A percentile compares a stretch with the other conserved stretches of the same genome.
phyloP scores from a whole-genome alignment of 2,888 invertebrate species.

The Anaspis maculata region DNA sequence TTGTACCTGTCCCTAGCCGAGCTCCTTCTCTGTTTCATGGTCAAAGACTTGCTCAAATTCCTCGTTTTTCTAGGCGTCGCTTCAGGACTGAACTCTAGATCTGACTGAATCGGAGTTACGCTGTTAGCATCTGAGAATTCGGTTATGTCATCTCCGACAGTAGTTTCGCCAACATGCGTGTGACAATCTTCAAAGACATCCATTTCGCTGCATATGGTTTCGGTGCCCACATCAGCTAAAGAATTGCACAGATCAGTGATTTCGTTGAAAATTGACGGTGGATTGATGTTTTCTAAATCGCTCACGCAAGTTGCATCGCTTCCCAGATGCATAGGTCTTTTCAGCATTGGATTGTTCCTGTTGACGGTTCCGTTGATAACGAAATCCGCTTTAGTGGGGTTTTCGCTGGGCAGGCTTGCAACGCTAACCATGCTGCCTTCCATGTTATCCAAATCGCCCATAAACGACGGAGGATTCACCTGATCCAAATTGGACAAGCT shows the following conservation, averaged over 20 bases:
- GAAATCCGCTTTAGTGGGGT: constrained; percentile 45
- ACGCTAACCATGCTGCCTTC: constrained; percentile 78
- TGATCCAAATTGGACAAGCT: constrained; percentile 65
- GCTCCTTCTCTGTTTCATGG: constrained; percentile 70
- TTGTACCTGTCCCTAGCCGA: constrained; percentile 71
- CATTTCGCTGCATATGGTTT: constrained; percentile 50
- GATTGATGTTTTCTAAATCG: constrained; percentile 62
- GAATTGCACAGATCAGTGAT: constrained; percentile 50
- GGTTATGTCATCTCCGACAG: constrained; percentile 38
- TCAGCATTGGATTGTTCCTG: constrained; percentile 23
- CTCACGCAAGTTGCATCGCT: constrained; percentile 30
- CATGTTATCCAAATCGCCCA: constrained; percentile 61
- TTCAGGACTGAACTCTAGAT: constrained; percentile 54
- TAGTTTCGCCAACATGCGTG: constrained; percentile 33
- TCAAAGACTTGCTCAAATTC: constrained; percentile 46
- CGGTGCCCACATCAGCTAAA: constrained; percentile 46
- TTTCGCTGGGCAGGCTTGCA: constrained; percentile 73
- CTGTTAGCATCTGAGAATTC: constrained; percentile 45
- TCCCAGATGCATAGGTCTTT: constrained; percentile 43
- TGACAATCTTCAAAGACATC: constrained; percentile 46
- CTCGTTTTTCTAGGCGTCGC: constrained; percentile 60
- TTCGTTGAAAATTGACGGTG: constrained; percentile 63
- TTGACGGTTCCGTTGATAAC: constrained; percentile 37
- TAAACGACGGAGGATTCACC: constrained; percentile 74
- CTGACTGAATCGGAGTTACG: constrained; percentile 59